These are phyloP conservation scores for Caenorhabditis tropicalis DNA, from an alignment of 1,140 invertebrate genomes.

Conservation along the genomic window DNA sequence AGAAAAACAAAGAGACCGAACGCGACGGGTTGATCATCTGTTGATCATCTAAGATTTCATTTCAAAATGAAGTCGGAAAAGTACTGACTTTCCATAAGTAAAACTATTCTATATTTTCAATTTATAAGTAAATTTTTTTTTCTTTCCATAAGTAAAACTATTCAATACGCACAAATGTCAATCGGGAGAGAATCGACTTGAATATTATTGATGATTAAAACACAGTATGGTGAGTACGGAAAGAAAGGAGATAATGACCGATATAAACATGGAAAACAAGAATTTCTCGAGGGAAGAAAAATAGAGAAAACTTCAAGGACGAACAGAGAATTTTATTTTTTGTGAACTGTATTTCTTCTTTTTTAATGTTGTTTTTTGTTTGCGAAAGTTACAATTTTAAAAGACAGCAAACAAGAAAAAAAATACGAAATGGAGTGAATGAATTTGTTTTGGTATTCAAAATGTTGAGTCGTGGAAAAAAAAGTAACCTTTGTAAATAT, in stretches of 20 bases:
- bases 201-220: background rate
- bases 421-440: background rate
- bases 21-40: no score
- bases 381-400: background rate
- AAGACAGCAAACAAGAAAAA: background rate
- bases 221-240: background rate
- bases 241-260: background rate
- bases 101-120: no score
- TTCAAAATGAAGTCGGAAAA: no score
- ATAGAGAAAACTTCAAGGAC: conserved; percentile 28
- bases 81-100: no score
- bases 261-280: background rate
- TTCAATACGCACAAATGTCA: no score
- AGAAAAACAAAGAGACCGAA: no score
- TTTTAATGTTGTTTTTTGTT: background rate
- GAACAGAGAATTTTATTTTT: background rate
- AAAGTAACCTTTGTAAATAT: no score
- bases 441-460: background rate
- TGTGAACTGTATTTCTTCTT: background rate
- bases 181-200: background rate
- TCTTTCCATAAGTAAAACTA: no score
- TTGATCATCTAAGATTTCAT: no score
- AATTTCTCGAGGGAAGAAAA: background rate
- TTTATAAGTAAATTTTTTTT: no score
- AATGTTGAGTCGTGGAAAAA: background rate